Conservation (phyloP, 2,113 vertebrate genomes). For the Columba livia region DNA sequence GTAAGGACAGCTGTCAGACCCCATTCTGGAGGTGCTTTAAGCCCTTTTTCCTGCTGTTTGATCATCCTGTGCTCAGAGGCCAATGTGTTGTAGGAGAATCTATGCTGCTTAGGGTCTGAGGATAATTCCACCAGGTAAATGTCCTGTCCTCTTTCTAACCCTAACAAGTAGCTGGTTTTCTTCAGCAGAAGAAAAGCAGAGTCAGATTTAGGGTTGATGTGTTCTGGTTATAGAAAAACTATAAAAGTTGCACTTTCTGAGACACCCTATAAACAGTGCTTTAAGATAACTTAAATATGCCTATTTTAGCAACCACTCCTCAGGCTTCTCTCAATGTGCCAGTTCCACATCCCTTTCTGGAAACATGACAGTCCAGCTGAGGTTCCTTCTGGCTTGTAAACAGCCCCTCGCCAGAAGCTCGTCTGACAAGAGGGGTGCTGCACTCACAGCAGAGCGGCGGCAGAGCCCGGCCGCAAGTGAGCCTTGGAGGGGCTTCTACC, state of each 20-base stretch:
- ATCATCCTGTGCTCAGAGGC: neutral
- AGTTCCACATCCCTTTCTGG: neutral
- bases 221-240: neutral
- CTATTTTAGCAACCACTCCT: neutral
- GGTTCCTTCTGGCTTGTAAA: neutral
- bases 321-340: neutral
- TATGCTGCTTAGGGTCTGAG: neutral
- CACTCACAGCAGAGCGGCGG: accelerated
- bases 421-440: neutral
- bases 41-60: neutral
- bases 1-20: accelerated
- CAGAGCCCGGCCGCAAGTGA: neutral
- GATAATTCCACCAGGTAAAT: accelerated
- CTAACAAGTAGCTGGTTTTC: neutral
- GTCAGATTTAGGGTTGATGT: neutral
- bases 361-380: neutral
- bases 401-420: accelerated
- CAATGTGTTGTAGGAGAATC: accelerated
- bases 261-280: neutral
- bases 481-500: neutral
- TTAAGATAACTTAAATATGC: neutral
- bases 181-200: neutral
- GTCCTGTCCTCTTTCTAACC: neutral
- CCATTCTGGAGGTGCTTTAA: neutral
- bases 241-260: neutral